These are phyloP conservation scores for Macquaria australasica DNA, from an alignment of 2,113 vertebrate species.

Conservation along the genomic window DNA sequence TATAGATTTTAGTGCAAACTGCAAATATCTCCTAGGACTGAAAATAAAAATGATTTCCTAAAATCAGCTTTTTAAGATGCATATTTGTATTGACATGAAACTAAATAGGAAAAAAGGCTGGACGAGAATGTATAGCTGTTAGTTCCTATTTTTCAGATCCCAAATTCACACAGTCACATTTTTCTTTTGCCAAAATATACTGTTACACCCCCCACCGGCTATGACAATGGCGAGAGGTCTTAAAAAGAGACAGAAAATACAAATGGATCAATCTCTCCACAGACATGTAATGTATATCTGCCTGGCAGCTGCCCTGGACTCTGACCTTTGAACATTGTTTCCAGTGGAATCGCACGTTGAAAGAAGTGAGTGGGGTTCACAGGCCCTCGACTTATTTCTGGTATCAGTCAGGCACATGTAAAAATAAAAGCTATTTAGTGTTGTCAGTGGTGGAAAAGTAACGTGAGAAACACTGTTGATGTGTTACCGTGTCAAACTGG, in stretches of 20 bases:
- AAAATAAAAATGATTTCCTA: too few relatives aligned
- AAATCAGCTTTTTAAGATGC: too few relatives aligned
- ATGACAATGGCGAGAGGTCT: background rate
- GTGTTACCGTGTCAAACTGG: background rate
- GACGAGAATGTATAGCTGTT: background rate
- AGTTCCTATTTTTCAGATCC: background rate
- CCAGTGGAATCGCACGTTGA: slow-evolving; percentile 59
- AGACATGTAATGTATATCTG: slow-evolving; percentile 30
- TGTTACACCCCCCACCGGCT: background rate
- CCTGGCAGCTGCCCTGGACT: slow-evolving; percentile 56
- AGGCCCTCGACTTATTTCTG: slow-evolving; percentile 17
- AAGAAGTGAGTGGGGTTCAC: slow-evolving; percentile 24
- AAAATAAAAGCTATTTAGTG: slow-evolving; percentile 31
- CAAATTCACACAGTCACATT: fast-evolving
- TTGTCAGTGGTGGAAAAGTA: background rate
- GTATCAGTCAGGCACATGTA: background rate
- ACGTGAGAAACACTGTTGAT: background rate
- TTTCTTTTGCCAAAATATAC: background rate
- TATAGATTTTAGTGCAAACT: too few relatives aligned
- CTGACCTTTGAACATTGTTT: slow-evolving; percentile 68
- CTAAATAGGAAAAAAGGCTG: background rate
- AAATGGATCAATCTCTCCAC: slow-evolving; percentile 13
- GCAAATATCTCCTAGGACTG: too few relatives aligned
- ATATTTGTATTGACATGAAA: too few relatives aligned
- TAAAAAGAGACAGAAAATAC: slow-evolving; percentile 14